Evolutionary conservation across 1,140 invertebrate species (phyloP).

Genomic region (Belonocnema kinseyi): DNA sequence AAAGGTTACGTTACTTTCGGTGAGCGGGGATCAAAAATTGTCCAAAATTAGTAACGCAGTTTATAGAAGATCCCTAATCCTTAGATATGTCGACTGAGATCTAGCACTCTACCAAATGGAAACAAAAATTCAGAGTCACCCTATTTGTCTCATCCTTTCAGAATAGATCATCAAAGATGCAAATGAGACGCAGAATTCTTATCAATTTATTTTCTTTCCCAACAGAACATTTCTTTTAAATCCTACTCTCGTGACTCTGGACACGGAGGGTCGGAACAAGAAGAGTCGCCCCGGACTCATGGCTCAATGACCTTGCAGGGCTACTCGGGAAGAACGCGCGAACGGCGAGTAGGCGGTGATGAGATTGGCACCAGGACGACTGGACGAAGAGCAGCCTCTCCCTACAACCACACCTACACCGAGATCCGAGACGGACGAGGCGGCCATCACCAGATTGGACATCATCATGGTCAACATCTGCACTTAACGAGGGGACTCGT

Average conservation of each 20-base stretch:
- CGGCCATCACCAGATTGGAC: slow-evolving; percentile 63
- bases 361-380: slow-evolving; percentile 50
- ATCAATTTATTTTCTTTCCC: slow-evolving; percentile 55
- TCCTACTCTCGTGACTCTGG: slow-evolving; percentile 81
- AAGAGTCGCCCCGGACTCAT: slow-evolving; percentile 79
- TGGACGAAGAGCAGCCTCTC: slow-evolving; percentile 72
- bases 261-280: slow-evolving; percentile 80
- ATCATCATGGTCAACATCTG: slow-evolving; percentile 61
- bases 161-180: too few species aligned
- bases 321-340: slow-evolving; percentile 63
- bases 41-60: too few species aligned
- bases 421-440: slow-evolving; percentile 78
- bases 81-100: too few species aligned
- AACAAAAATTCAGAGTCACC: too few species aligned
- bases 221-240: slow-evolving; percentile 85
- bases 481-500: slow-evolving; percentile 59
- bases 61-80: too few species aligned
- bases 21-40: too few species aligned
- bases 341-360: slow-evolving; percentile 57
- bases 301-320: slow-evolving; percentile 71
- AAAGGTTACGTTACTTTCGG: too few species aligned
- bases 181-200: too few species aligned
- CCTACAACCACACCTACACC: slow-evolving; percentile 81
- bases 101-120: too few species aligned
- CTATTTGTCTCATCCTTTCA: too few species aligned